phyloP scores from a whole-genome alignment of 2,797 vertebrate species.

The Decapterus maruadsi region DNA sequence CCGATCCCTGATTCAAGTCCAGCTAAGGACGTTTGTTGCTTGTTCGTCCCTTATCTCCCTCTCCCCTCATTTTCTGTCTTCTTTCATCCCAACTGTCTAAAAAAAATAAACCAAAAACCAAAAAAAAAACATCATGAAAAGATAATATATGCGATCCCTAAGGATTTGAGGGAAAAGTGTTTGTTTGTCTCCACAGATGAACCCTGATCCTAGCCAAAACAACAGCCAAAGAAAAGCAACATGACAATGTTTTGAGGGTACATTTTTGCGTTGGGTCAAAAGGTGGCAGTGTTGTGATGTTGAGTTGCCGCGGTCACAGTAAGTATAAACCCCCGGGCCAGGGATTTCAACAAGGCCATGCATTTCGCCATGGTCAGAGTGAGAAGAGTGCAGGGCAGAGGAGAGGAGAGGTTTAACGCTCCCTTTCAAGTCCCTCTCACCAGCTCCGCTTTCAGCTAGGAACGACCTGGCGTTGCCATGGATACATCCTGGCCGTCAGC shows the following conservation, averaged over 20 bases:
- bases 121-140: neutral
- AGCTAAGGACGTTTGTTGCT: neutral
- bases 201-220: neutral
- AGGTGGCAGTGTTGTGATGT: constrained; percentile 77
- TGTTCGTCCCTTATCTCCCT: neutral
- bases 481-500: constrained; percentile 79
- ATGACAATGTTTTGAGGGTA: constrained; percentile 4
- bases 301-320: constrained; percentile 17
- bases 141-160: neutral
- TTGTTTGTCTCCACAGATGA: neutral
- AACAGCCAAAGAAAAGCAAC: constrained; percentile 1
- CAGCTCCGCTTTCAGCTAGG: constrained; percentile 75
- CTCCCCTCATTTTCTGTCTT: neutral
- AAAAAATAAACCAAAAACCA: neutral
- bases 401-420: constrained; percentile 77
- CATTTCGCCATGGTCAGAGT: constrained; percentile 66
- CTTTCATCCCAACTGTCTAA: neutral
- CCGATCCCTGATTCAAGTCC: neutral
- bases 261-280: constrained; percentile 61
- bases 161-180: neutral
- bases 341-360: constrained; percentile 73
- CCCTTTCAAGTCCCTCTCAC: constrained; percentile 83
- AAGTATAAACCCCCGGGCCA: constrained; percentile 41
- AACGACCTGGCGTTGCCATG: constrained; percentile 87
- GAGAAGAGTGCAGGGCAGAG: constrained; percentile 68